A percentile compares a stretch with the other conserved stretches of the same genome.
phyloP scores from a whole-genome alignment of 2,888 invertebrate species.

The Saturnia japonica region DNA sequence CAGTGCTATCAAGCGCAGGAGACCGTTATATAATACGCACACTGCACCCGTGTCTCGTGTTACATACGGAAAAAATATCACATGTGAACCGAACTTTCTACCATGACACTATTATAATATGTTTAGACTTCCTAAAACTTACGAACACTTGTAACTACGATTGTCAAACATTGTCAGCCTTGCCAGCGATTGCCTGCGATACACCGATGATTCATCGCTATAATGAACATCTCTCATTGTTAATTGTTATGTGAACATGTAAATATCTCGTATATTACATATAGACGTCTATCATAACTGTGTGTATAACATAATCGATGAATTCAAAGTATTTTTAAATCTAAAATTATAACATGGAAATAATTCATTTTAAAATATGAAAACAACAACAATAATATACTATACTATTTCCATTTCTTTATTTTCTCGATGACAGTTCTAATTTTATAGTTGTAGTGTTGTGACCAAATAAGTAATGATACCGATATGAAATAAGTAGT shows the following conservation, averaged over 20 bases:
- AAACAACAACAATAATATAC: no score
- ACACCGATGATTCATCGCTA: background rate
- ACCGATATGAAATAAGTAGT: no score
- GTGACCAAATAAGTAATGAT: no score
- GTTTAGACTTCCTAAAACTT: background rate
- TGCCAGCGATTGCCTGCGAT: background rate
- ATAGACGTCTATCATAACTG: background rate
- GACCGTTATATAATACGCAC: background rate
- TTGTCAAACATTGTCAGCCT: background rate
- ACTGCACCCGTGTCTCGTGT: no score
- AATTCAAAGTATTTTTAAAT: background rate
- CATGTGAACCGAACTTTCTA: no score
- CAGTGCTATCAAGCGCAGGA: background rate
- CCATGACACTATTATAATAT: no score
- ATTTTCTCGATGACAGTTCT: no score
- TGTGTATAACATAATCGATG: background rate
- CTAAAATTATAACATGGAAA: background rate
- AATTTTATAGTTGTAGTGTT: no score
- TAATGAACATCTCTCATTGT: background rate
- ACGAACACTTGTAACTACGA: background rate
- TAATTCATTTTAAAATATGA: background rate
- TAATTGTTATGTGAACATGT: no score
- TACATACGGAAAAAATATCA: no score
- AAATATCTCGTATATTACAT: no score
- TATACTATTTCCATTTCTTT: no score